Base-by-base conservation (phyloP, 2,888 invertebrate genomes). In the Thymelicus lineola region DNA sequence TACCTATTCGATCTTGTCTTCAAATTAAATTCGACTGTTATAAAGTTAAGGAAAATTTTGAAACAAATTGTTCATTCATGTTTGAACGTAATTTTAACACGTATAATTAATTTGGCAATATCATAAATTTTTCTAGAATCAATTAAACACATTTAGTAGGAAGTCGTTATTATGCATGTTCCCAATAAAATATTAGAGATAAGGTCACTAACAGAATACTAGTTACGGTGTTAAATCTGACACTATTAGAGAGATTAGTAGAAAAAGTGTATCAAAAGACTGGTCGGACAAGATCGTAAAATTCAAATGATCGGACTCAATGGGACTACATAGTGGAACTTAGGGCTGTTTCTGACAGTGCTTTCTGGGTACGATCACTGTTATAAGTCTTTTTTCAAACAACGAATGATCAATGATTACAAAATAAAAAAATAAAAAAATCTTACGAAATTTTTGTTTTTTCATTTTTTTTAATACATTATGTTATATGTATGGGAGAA, bases 211-310 rank as follows among this genome's bases (percentile, higher is more conserved):
- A 55, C 57, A 35, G 36, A 66, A 53, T 45, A 67, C 53, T 67
- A 36, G 62, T 57, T 57, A 38, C 62, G 62, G 67, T 62, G 62
- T 48, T 62, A 57, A 61, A 62, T 46, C 57, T 62, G 68, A 62
- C 68, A 68, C 68, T 68, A 62, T 68, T 62, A 55, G 46, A 57
- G 46, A 68, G 68, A 68, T 68, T 62, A 68, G 61, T 50, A 10
- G 61, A 63, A 71, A 73, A 75, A 73, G 70, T 48, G 58, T 67
- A 70, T 70, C 71, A 48, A 67, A 72, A 60, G 66, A 76, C 75
- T 72, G 68, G 75, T 75, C 72, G 71, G 70, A 71, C 72, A 69
- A 48, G 75, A 73, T 72, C 73, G 58, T 81, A 78, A 79, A 81
- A 74, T 72, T 74, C 74, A 73, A 74, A 53, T 70, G 68, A 73